Percentiles rank a stretch among this genome's conserved stretches.
Evolutionary conservation across 2,888 invertebrate genomes (phyloP).

Genomic region (Eupelmus urozonus): DNA sequence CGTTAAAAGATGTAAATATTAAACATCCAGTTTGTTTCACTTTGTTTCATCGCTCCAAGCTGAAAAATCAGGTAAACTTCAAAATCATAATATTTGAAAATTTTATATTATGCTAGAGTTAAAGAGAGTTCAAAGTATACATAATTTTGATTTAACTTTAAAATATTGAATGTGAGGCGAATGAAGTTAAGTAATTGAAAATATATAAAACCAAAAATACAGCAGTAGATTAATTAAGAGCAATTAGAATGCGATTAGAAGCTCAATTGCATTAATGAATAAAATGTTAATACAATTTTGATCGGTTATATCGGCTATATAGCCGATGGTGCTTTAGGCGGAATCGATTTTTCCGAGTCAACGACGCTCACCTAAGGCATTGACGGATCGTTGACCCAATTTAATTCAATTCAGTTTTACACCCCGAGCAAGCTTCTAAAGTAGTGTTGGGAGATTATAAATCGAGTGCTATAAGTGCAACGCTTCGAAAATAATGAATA

Average conservation of each 20-base stretch:
- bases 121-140: too few relatives aligned
- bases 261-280: not conserved
- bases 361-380: conserved; percentile 18
- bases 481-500: conserved; percentile 6
- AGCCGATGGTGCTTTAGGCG: not conserved
- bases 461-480: conserved; percentile 19
- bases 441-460: conserved; percentile 26
- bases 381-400: conserved; percentile 52
- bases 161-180: not conserved
- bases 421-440: conserved; percentile 8
- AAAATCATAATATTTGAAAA: too few relatives aligned
- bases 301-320: too few relatives aligned
- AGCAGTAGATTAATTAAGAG: not conserved
- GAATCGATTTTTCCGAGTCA: conserved; percentile 50
- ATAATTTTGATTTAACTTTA: not conserved
- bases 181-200: not conserved
- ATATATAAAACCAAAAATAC: not conserved
- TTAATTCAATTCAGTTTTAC: conserved; percentile 46
- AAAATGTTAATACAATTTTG: conserved; percentile 31
- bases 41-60: too few relatives aligned
- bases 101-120: too few relatives aligned
- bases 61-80: too few relatives aligned
- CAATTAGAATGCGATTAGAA: not conserved
- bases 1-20: too few relatives aligned
- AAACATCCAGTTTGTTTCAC: too few relatives aligned